A percentile compares a stretch with the other conserved stretches of the same genome.
phyloP scores from a whole-genome alignment of 2,113 vertebrate species.

The Anolis carolinensis region DNA sequence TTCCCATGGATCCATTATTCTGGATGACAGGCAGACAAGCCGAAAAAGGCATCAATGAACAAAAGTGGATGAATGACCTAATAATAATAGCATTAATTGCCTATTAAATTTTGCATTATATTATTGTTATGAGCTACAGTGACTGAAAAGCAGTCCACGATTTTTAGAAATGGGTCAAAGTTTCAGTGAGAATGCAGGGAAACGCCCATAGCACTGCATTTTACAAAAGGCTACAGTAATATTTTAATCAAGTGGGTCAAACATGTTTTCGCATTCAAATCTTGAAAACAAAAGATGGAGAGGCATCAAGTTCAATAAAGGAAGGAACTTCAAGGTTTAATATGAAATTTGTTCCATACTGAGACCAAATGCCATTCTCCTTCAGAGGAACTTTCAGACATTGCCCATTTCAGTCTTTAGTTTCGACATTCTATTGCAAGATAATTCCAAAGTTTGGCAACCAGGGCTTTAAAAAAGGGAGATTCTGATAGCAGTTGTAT shows the following conservation, averaged over 20 bases:
- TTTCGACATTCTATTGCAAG: background rate
- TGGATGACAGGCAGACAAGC: background rate
- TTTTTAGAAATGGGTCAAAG: background rate
- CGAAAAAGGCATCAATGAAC: background rate
- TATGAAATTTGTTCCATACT: background rate
- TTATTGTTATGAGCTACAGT: background rate
- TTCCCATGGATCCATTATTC: background rate
- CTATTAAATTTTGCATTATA: conserved; percentile 1
- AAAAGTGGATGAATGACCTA: background rate
- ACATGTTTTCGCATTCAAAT: background rate
- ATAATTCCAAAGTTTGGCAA: background rate
- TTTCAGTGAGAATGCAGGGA: background rate
- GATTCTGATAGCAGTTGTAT: background rate
- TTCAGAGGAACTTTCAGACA: background rate
- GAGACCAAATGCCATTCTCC: background rate
- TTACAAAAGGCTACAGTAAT: background rate
- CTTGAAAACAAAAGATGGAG: background rate
- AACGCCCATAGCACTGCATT: background rate
- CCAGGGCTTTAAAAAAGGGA: background rate
- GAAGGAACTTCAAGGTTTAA: background rate
- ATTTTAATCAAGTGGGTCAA: background rate
- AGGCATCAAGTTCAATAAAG: background rate
- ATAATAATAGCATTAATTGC: background rate
- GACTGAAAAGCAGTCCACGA: background rate
- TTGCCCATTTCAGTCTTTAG: background rate